Evolutionary conservation across 2,797 vertebrate genomes (phyloP).

Genomic region (Selene dorsalis): DNA sequence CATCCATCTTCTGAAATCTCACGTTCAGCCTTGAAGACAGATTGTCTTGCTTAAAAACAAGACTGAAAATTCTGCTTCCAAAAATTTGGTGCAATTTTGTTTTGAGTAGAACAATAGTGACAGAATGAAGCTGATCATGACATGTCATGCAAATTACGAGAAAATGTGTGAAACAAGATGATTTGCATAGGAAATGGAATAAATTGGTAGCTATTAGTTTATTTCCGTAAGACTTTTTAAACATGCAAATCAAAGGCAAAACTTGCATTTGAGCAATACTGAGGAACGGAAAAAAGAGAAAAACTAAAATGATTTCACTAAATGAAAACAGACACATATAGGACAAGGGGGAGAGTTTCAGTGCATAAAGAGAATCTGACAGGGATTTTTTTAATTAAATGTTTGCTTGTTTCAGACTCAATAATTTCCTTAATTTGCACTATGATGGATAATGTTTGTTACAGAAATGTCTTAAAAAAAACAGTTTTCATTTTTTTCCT

Average conservation of each 20-base stretch:
- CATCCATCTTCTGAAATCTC: conserved; percentile 58
- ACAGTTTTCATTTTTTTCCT: background rate
- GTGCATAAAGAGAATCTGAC: background rate
- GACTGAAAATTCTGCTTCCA: background rate
- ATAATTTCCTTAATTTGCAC: background rate
- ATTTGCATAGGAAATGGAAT: conserved; percentile 21
- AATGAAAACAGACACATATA: background rate
- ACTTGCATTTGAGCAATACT: background rate
- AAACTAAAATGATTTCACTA: background rate
- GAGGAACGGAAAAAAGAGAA: background rate
- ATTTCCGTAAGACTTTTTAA: conserved; percentile 8
- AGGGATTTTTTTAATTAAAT: background rate
- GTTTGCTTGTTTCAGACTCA: background rate
- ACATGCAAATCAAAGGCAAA: conserved; percentile 1
- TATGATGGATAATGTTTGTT: background rate
- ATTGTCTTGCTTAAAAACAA: conserved; percentile 33
- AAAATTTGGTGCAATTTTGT: background rate
- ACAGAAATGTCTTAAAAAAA: background rate
- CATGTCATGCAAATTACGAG: conserved; percentile 16
- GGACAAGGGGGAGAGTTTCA: background rate
- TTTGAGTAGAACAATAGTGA: background rate
- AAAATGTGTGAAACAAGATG: conserved; percentile 1
- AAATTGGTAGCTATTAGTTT: background rate
- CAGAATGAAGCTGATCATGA: background rate
- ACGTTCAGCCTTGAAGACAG: conserved; percentile 36